Evolutionary conservation across 2,113 vertebrate genomes (phyloP), one percentile per base, ranked within the genome.

Genomic region (Scomber colias): DNA sequence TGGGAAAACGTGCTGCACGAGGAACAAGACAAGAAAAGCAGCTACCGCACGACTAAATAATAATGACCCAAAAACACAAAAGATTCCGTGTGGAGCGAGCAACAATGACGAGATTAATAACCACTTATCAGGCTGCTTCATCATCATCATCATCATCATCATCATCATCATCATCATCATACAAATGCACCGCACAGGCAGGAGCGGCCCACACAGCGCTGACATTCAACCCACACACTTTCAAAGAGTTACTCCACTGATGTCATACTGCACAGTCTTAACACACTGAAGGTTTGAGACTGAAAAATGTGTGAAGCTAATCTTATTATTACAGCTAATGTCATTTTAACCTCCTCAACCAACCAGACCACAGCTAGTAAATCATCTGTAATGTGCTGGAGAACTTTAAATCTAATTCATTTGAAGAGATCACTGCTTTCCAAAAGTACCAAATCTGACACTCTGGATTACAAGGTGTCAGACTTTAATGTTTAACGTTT

Each of bases 71-170:
- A 75, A 75, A 63, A 71, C 54, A 81, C 72, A 78, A 64, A 54
- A 40, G 9, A 19, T 56, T 77, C 2, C 64, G 21, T 69, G 59
- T 48, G 19, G 48, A 69, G 44, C 44, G 53, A 77, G 73, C 49
- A 79, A 75, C 70, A 75, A 78, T 59, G 74, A 55, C 67, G 55
- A 59, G 61, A 71, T 51, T 68, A 72, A 86, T 77, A 24, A 61
- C 27, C 72, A 67, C 60, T 71, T 59, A 83, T 83, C 69, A 56
- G 67, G 7, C 75, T 13, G 30, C 54, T 68, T 67, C 68, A 62
- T 82, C 50, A 44, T 16, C 80, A 46, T 68, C 75, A 81, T 57
- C 21, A 21, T 82, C 50, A 44, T 16, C 80, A 46, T 68, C 75
- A 81, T 57, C 21, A 21, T 57, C 24, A 27, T 55, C 31, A 40